These are phyloP conservation scores for Elysia chlorotica DNA, from an alignment of 1,140 invertebrate species.

Conservation along the genomic window DNA sequence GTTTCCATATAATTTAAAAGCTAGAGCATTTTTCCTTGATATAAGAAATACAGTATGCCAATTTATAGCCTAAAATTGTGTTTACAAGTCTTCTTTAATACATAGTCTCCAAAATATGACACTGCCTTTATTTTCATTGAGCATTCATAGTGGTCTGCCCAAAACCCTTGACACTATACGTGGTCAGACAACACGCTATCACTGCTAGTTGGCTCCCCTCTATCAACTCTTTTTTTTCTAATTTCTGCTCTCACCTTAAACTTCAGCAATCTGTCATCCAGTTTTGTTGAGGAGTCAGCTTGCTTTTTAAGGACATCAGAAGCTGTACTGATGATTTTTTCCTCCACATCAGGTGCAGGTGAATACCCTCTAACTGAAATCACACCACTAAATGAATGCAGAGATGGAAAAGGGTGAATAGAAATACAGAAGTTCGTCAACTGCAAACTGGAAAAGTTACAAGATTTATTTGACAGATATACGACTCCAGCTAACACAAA, in stretches of 20 bases:
- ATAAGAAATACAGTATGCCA: no score
- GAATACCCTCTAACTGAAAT: constrained; percentile 25
- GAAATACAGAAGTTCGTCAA: background rate
- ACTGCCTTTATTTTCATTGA: background rate
- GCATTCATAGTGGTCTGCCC: background rate
- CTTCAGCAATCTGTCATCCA: constrained; percentile 28
- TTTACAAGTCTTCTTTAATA: no score
- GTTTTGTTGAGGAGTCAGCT: no score
- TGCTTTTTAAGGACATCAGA: background rate
- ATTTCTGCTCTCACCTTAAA: constrained; percentile 26
- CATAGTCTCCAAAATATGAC: background rate
- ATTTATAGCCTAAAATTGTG: no score
- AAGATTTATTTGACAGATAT: background rate
- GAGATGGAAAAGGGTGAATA: background rate
- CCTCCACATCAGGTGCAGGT: constrained; percentile 28
- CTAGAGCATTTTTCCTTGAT: no score
- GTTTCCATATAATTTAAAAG: no score
- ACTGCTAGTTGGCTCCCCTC: background rate
- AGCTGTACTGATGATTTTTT: constrained; percentile 22
- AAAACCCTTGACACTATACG: background rate
- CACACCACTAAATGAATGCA: background rate
- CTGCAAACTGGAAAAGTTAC: background rate
- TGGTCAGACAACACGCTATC: background rate
- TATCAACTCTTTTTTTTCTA: background rate
- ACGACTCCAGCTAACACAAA: background rate